Conservation (phyloP, 64 coral and sea anemone species). For the Montipora capricornis region DNA sequence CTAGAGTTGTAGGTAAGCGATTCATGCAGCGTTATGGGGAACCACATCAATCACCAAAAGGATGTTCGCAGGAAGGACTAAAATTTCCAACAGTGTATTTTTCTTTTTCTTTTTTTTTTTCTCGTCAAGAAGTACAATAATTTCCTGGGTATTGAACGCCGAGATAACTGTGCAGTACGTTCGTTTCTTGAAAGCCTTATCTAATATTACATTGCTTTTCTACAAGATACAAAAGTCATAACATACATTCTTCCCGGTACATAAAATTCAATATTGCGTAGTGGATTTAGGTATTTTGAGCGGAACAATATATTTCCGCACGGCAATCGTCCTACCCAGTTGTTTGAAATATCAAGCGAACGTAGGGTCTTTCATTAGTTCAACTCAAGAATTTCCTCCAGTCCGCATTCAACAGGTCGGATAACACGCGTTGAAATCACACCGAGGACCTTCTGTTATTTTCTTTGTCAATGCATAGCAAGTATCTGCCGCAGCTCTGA, state of each 20-base stretch:
- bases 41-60: slow-evolving; percentile 14
- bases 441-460: no score
- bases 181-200: not conserved
- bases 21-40: not conserved
- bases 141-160: not conserved
- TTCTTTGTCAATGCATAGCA: no score
- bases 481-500: no score
- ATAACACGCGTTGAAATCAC: no score
- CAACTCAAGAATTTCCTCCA: no score
- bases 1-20: slow-evolving; percentile 4
- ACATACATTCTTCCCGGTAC: not conserved
- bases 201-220: not conserved
- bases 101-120: not conserved
- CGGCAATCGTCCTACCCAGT: not conserved
- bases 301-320: slow-evolving; percentile 14
- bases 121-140: not conserved
- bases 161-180: no score
- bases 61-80: slow-evolving; percentile 29
- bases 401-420: no score
- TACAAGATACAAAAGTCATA: not conserved
- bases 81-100: not conserved
- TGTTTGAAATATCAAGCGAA: not conserved
- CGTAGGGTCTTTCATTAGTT: not conserved
- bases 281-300: not conserved
- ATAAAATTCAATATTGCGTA: not conserved